Evolutionary conservation across 30 jellyfish, hydroid and myxozoan genomes (phyloP).

Genomic region (Aurelia sp.): DNA sequence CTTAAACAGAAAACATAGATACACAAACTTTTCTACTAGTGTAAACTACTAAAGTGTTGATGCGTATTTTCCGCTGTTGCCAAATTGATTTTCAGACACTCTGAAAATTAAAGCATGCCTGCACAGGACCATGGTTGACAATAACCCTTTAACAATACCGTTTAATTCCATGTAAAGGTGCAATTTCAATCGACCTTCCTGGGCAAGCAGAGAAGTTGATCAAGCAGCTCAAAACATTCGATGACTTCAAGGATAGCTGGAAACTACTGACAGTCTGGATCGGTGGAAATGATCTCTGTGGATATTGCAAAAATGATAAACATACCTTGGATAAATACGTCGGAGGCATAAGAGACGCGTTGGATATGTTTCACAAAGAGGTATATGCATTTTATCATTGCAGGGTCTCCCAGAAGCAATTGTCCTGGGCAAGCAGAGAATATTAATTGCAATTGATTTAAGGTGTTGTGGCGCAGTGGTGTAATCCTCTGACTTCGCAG

Average conservation of each 20-base stretch:
- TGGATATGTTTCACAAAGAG: slow-evolving; percentile 63
- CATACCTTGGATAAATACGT: slow-evolving; percentile 65
- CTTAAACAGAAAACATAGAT: too few species aligned
- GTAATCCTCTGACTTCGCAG: too few species aligned
- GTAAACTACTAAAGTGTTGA: too few species aligned
- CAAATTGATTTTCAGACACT: too few species aligned
- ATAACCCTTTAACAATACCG: neutral
- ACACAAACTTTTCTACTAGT: too few species aligned
- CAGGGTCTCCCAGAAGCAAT: too few species aligned
- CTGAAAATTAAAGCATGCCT: too few species aligned
- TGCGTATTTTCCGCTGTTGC: too few species aligned
- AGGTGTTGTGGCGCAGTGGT: too few species aligned
- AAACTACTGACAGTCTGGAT: slow-evolving; percentile 80
- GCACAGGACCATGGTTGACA: too few species aligned
- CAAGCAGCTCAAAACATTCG: slow-evolving; percentile 13
- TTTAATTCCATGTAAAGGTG: slow-evolving; percentile 45
- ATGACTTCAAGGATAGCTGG: slow-evolving; percentile 73
- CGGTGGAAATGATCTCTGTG: slow-evolving; percentile 90
- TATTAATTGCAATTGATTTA: too few species aligned
- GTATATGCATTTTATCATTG: neutral
- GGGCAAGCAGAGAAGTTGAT: slow-evolving; percentile 81
- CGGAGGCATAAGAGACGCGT: slow-evolving; percentile 64
- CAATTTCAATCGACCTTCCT: slow-evolving; percentile 67
- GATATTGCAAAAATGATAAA: slow-evolving; percentile 61
- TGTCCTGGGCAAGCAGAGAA: too few species aligned